Base-by-base conservation (phyloP, 2,888 invertebrate species). In the Bombyx huttoni region DNA sequence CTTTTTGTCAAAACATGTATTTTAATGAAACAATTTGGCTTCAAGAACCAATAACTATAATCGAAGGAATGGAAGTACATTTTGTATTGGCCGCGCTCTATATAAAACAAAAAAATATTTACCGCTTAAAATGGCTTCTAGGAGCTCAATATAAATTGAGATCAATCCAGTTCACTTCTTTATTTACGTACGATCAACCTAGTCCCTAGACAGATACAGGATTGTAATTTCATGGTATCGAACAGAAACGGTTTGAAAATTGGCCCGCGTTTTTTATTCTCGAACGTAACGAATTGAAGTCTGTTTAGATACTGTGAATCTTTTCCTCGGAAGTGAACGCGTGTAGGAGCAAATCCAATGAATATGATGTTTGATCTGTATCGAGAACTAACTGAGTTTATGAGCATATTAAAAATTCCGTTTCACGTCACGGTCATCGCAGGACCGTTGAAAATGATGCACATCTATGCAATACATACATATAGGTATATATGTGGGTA, bases 331-430 rank as follows among this genome's bases (percentile, higher is more conserved):
- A 24, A 24, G 63, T 57, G 56, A 54, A 40, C 3, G 40, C 40
- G 58, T 56, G 60, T 63, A 60, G 64, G 56, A 59, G 62, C 60
- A 56, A 59, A 70, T 67, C 65, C 74, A 72, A 75, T 75, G 73
- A 65, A 61, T 58, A 59, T 68, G 67, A 73, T 75, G 74, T 78
- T 78, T 76, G 73, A 73, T 70, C 69, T 70, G 64, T 65, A 70
- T 67, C 63, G 69, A 71, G 68, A 64, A 74, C 68, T 71, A 67
- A 65, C 67, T 24, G 24, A 5, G 2, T 24, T 5, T 0, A 24
- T 24, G 67, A 67, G 64, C 56, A 67, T 69, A 78, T 78, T 75
- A 76, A 65, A 58, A 63, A 77, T 77, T 78, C 78, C 63, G 75
- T 77, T 78, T 73, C 62, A 54, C 64, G 63, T 60, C 24, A 24